Evolutionary conservation across 2,797 vertebrate species (phyloP).

Genomic region (Synanceia verrucosa): DNA sequence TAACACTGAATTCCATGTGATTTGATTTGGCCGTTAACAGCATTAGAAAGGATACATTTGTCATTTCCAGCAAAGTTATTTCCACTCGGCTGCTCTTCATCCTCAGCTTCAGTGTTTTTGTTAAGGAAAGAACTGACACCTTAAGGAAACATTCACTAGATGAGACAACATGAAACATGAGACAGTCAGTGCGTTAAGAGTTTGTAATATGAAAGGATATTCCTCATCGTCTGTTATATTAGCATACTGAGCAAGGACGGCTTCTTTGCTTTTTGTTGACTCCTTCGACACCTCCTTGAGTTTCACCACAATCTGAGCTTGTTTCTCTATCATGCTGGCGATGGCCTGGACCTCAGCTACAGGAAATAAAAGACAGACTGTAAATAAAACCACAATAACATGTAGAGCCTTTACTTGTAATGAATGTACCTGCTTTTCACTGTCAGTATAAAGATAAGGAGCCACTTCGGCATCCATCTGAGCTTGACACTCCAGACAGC

Average conservation of each 20-base stretch:
- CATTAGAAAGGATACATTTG: conserved; percentile 93
- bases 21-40: neutral
- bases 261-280: conserved; percentile 90
- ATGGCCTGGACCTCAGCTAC: conserved; percentile 93
- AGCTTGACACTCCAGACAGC: neutral
- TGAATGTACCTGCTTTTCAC: neutral
- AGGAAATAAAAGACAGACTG: conserved; percentile 7
- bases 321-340: conserved; percentile 94
- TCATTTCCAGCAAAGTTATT: conserved; percentile 73
- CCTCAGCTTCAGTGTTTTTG: conserved; percentile 86
- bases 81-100: conserved; percentile 77
- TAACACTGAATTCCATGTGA: neutral
- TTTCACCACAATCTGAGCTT: conserved; percentile 96
- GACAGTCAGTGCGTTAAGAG: neutral
- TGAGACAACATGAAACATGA: neutral
- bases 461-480: neutral
- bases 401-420: neutral
- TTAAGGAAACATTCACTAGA: neutral
- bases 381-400: neutral
- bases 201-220: conserved; percentile 90
- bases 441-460: neutral
- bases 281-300: conserved; percentile 89
- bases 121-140: conserved; percentile 83
- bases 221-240: conserved; percentile 93
- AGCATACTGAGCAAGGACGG: conserved; percentile 95